phyloP scores from a whole-genome alignment of 2,888 invertebrate genomes.

The Athetis lepigone region DNA sequence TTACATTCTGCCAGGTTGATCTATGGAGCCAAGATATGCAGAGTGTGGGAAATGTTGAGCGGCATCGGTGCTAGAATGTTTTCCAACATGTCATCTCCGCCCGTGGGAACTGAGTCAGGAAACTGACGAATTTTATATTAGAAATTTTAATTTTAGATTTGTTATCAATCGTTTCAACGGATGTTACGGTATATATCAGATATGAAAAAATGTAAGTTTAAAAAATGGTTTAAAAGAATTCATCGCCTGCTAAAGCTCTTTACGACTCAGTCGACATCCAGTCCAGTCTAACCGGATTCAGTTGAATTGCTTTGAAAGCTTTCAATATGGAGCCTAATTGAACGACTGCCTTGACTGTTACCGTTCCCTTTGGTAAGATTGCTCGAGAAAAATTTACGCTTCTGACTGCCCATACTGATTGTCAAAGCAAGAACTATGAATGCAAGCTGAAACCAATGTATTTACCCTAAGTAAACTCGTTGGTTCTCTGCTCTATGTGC shows the following conservation, averaged over 20 bases:
- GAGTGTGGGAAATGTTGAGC: conserved; percentile 86
- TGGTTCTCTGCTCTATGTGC: no score
- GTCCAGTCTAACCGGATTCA: neutral
- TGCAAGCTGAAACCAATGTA: neutral
- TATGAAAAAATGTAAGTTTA: conserved; percentile 59
- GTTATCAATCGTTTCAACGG: conserved; percentile 73
- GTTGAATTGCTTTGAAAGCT: neutral
- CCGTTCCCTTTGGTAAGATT: no score
- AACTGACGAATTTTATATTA: conserved; percentile 72
- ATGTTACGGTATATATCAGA: conserved; percentile 28
- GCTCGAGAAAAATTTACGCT: neutral
- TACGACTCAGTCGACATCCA: neutral
- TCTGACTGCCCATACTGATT: neutral
- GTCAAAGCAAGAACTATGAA: neutral
- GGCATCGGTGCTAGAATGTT: conserved; percentile 75
- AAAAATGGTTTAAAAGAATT: conserved; percentile 45
- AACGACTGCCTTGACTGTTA: no score
- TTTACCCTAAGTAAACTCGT: no score
- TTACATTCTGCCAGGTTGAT: conserved; percentile 87
- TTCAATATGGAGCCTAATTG: neutral
- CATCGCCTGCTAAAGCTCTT: neutral
- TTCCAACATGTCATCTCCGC: conserved; percentile 87
- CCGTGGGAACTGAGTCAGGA: conserved; percentile 81
- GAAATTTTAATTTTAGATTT: conserved; percentile 74
- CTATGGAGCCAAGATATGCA: conserved; percentile 89